These are phyloP conservation scores for Hydrochoerus hydrochaeris DNA, from an alignment of 2,113 vertebrate species.

Conservation along the genomic window DNA sequence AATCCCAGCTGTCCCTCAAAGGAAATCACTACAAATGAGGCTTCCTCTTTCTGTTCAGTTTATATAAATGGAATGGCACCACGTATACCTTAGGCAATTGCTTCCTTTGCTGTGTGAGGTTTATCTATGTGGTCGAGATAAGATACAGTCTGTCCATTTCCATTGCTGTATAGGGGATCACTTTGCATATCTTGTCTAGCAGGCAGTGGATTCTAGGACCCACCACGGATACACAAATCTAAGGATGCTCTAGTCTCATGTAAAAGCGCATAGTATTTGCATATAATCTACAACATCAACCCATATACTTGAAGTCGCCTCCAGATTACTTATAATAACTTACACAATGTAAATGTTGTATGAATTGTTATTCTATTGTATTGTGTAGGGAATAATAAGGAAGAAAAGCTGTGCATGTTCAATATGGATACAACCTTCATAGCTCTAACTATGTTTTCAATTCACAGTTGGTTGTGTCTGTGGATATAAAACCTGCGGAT, in stretches of 20 bases:
- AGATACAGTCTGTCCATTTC: background rate
- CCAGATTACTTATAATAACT: background rate
- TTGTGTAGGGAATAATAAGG: background rate
- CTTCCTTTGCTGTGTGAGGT: background rate
- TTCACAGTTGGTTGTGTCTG: background rate
- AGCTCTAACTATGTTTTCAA: background rate
- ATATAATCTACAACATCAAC: background rate
- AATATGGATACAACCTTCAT: background rate
- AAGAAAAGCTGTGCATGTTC: background rate
- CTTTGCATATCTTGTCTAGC: background rate
- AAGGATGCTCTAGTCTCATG: background rate
- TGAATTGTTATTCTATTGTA: too few species aligned
- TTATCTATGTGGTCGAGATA: background rate
- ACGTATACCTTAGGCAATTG: background rate
- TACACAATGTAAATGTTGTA: background rate
- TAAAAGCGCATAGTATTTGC: background rate
- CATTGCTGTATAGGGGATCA: background rate
- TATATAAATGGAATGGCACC: background rate
- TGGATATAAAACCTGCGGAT: accelerated
- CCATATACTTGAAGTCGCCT: background rate
- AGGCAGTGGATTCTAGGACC: background rate
- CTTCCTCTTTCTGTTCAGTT: background rate
- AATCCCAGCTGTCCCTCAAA: background rate
- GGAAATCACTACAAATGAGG: background rate
- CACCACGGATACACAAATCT: background rate